Conservation (phyloP, 2,888 invertebrate species). For the Temnothorax rugatulus region DNA sequence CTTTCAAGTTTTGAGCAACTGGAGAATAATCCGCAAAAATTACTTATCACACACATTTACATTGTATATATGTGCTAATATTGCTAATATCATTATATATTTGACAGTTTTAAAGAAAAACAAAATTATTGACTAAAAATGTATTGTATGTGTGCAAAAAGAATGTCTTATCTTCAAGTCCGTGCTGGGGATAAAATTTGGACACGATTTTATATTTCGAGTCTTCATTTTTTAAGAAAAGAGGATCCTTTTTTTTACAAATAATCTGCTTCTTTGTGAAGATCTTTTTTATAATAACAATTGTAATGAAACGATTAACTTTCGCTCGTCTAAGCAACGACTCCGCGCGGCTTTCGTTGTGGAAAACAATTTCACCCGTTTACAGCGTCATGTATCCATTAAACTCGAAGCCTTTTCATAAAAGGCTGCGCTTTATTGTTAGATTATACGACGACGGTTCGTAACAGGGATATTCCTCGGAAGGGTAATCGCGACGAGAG, state of each 20-base stretch:
- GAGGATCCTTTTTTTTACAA: neutral
- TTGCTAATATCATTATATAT: neutral
- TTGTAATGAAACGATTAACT: constrained; percentile 23
- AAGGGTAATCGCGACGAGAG: constrained; percentile 44
- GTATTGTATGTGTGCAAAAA: neutral
- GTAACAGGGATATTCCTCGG: constrained; percentile 19
- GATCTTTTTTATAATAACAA: neutral
- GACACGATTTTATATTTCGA: neutral
- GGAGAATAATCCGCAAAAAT: neutral
- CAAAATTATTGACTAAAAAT: neutral
- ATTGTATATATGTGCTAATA: neutral
- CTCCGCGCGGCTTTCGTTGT: neutral
- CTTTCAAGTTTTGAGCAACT: neutral
- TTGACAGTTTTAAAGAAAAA: neutral
- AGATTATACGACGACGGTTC: constrained; percentile 27
- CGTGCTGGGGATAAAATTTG: neutral
- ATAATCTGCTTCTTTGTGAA: neutral
- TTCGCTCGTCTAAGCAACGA: constrained; percentile 7
- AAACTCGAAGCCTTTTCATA: constrained; percentile 34
- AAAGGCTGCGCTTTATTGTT: constrained; percentile 25
- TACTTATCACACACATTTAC: neutral
- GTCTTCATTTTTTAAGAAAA: constrained; percentile 16
- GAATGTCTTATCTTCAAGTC: neutral
- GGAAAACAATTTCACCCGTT: constrained; percentile 22
- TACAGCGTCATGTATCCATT: constrained; percentile 36